Evolutionary conservation across 2,797 vertebrate genomes (phyloP).

Genomic region (Holocentrus rufus): DNA sequence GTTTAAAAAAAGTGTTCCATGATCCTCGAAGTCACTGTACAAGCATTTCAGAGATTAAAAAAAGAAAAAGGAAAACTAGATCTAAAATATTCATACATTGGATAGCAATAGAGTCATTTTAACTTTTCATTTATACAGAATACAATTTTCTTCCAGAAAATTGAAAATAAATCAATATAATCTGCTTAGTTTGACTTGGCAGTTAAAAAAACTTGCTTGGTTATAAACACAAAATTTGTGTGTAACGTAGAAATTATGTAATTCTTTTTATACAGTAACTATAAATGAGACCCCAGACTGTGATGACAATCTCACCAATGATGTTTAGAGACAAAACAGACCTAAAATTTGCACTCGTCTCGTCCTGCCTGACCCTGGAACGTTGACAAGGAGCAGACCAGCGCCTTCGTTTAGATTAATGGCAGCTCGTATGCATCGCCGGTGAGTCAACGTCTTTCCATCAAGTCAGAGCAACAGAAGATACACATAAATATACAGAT

Average conservation of each 20-base stretch:
- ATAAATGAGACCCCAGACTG: neutral
- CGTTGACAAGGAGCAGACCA: neutral
- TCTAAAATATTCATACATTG: neutral
- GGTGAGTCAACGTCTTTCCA: slow-evolving; percentile 1
- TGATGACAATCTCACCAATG: neutral
- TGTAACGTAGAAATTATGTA: neutral
- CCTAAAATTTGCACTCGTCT: neutral
- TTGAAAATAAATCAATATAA: neutral
- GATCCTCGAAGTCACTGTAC: neutral
- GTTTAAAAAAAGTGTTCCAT: no score
- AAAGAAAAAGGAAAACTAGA: neutral
- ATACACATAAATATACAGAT: slow-evolving; percentile 30
- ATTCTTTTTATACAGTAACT: neutral
- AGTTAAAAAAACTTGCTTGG: no score
- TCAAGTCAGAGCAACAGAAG: neutral
- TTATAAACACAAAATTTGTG: neutral
- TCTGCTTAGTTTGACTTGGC: neutral
- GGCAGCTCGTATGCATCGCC: neutral
- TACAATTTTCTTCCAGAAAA: no score
- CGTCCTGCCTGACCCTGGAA: neutral
- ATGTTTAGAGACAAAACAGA: neutral
- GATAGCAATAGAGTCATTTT: neutral
- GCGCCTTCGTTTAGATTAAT: neutral
- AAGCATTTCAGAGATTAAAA: neutral
- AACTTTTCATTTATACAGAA: neutral